Base-by-base conservation (phyloP, 1,140 invertebrate species). In the Capitella teleta region DNA sequence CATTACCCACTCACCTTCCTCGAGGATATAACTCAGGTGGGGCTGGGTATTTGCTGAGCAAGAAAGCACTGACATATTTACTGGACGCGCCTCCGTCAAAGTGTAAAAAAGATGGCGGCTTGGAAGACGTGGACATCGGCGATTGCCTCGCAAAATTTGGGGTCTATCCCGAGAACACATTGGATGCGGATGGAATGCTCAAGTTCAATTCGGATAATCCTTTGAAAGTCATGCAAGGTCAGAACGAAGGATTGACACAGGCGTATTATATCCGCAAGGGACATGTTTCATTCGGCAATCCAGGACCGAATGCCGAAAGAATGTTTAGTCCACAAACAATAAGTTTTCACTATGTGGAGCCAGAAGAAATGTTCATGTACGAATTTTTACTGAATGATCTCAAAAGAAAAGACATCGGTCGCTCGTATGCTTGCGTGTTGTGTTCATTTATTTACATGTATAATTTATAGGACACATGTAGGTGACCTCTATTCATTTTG, bases 111-210 rank as follows among this genome's bases (percentile, higher is more conserved):
- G 47, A n/a, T 41, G 41, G 16, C 37, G 44, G 28, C 12, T 51
- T 36, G 23, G 55, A 57, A 28, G 55, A 57, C 42, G 41, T 55
- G 5, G 55, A 46, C 19, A 56, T 56, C 26, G 55, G 54, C n/a
- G 28, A 37, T 24, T 56, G 47, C n/a, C 28, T 54, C 19, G 34
- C 32, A 4, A 47, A 47, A 16, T 41, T 46, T 19, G 44, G 50
- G 23, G 42, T 55, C 23, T 53, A 26, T 23, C 53, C 53, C 14
- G 30, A 40, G 21, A 48, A 55, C 36, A 38, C 50, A 14, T 25
- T 41, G 3, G 49, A 55, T 21, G 3, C 49, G 10, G 12, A 28
- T 1, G 53, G 50, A 12, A 47, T 43, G 16, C 41, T 41, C 24
- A n/a, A 28, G 3, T 55, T 55, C 43, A 45, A 55, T 32, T 42